These are phyloP conservation scores for Callopanchax toddi DNA, from an alignment of 2,113 vertebrate genomes.

Conservation along the genomic window DNA sequence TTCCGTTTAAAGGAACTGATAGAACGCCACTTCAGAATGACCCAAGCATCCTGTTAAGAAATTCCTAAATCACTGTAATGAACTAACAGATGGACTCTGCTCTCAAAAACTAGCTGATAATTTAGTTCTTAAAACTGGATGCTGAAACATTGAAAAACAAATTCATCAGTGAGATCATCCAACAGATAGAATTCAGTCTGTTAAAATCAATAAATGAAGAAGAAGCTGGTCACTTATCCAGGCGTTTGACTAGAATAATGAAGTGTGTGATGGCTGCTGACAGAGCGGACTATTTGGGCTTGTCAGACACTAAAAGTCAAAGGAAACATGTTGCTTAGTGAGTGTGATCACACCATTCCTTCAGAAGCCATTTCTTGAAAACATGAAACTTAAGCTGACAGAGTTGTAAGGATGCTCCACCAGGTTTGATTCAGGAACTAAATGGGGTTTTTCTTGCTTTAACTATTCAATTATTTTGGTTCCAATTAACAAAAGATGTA, in stretches of 20 bases:
- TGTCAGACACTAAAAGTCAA: constrained; percentile 29
- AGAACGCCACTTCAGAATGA: too few species aligned
- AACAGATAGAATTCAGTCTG: too few species aligned
- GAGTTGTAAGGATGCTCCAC: constrained; percentile 6
- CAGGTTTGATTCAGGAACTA: background rate
- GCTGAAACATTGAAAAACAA: too few species aligned
- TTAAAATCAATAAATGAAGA: too few species aligned
- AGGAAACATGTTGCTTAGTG: constrained; percentile 3
- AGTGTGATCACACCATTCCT: constrained; percentile 19
- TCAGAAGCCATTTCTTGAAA: constrained; percentile 6
- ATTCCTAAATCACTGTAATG: too few species aligned
- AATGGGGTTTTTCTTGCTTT: background rate
- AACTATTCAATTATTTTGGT: background rate
- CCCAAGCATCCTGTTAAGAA: too few species aligned
- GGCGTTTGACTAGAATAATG: background rate
- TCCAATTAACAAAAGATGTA: too few species aligned
- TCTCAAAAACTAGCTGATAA: too few species aligned
- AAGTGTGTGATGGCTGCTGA: constrained; percentile 18
- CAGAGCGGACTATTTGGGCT: constrained; percentile 26
- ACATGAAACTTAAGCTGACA: constrained; percentile 23
- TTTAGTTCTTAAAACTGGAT: too few species aligned
- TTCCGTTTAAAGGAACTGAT: too few species aligned
- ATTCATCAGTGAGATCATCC: too few species aligned
- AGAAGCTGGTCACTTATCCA: constrained; percentile 27
- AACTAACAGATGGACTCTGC: too few species aligned